Evolutionary conservation across 2,113 vertebrate species (phyloP).

Genomic region (Spilogale gracilis): DNA sequence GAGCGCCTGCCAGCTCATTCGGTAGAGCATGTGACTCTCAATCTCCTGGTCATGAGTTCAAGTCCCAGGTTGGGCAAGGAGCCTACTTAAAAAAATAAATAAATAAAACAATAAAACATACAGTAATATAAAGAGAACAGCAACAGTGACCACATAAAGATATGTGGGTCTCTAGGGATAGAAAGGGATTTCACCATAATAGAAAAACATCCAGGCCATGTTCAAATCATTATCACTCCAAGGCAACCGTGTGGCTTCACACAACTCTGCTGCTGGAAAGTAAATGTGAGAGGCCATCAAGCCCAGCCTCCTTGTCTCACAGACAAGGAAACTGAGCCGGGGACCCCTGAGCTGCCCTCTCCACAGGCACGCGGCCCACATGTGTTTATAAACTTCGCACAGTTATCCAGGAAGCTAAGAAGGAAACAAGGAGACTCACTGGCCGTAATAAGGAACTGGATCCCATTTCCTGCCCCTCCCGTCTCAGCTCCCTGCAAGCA

Average conservation of each 20-base stretch:
- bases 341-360: not conserved
- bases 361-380: not conserved
- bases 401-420: constrained; percentile 14
- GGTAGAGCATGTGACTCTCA: not conserved
- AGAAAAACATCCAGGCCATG: not conserved
- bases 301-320: not conserved
- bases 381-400: not conserved
- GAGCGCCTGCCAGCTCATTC: not conserved
- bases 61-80: not conserved
- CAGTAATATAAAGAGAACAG: not conserved
- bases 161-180: not conserved
- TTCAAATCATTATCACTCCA: not conserved
- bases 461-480: not conserved
- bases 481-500: not conserved
- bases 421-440: not conserved
- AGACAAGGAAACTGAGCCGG: not conserved
- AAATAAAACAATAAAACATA: not conserved
- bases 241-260: not conserved
- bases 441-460: not conserved
- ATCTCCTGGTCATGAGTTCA: not conserved
- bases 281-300: not conserved
- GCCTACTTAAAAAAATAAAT: not conserved
- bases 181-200: not conserved
- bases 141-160: not conserved
- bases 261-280: not conserved